Evolutionary conservation across 2,888 invertebrate species (phyloP).

Genomic region (Margaritifera margaritifera): DNA sequence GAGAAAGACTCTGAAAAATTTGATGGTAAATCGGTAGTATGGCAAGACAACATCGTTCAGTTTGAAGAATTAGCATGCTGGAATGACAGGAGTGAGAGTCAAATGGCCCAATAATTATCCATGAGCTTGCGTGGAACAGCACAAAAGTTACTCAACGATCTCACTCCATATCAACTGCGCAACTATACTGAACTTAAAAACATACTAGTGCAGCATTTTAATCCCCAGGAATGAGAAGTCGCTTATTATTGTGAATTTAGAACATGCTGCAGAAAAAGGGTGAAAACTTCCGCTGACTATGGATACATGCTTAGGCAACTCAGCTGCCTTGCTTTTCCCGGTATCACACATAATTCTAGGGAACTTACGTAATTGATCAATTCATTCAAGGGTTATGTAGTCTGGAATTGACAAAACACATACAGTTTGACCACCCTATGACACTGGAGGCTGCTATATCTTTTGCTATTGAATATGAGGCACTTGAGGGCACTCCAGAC

Average conservation of each 20-base stretch:
- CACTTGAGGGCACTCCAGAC: too few species aligned
- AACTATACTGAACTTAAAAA: conserved; percentile 6
- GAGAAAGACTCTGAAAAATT: conserved; percentile 9
- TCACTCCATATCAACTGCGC: neutral
- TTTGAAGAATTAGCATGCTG: conserved; percentile 9
- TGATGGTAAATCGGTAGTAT: conserved; percentile 12
- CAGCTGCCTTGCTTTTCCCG: conserved; percentile 6
- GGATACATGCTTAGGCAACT: conserved; percentile 8
- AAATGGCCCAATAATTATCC: conserved; percentile 11
- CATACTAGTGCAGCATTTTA: conserved; percentile 4
- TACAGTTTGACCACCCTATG: conserved; percentile 4
- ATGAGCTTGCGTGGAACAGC: conserved; percentile 10
- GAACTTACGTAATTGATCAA: conserved; percentile 9
- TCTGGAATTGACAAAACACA: conserved; percentile 7
- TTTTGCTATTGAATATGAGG: conserved; percentile 10
- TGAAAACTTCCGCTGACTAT: conserved; percentile 7
- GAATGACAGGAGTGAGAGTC: conserved; percentile 6
- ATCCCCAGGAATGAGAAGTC: conserved; percentile 5
- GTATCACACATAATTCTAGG: neutral
- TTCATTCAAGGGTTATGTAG: conserved; percentile 3
- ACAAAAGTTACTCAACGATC: conserved; percentile 11
- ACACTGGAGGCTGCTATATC: conserved; percentile 6
- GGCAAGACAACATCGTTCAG: conserved; percentile 12
- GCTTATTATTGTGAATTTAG: conserved; percentile 14
- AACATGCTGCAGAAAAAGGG: neutral